These are phyloP conservation scores for Tinea trinotella DNA, from an alignment of 2,888 invertebrate species.

Conservation along the genomic window DNA sequence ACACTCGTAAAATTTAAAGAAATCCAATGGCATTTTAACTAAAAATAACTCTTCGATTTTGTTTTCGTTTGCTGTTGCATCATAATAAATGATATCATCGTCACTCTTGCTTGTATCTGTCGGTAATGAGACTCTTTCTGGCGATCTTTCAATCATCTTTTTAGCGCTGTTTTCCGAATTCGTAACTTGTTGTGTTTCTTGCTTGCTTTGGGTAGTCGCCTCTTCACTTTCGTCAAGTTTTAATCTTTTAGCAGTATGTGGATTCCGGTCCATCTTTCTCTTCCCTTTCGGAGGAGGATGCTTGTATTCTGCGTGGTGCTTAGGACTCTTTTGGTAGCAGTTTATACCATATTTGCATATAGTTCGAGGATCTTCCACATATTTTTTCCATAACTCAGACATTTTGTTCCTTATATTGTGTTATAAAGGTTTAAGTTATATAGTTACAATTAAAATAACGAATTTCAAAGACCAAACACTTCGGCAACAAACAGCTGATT, in stretches of 20 bases:
- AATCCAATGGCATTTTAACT: conserved; percentile 91
- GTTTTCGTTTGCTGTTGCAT: conserved; percentile 49
- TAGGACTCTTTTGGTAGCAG: conserved; percentile 87
- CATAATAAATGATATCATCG: conserved; percentile 33
- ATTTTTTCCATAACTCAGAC: conserved; percentile 51
- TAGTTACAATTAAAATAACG: too few species aligned
- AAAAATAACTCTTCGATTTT: conserved; percentile 82
- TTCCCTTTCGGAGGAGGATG: conserved; percentile 74
- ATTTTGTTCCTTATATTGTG: too few species aligned
- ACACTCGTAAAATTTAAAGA: conserved; percentile 87
- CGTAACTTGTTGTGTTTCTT: not conserved
- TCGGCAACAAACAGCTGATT: too few species aligned
- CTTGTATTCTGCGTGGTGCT: conserved; percentile 81
- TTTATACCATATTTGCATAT: conserved; percentile 83
- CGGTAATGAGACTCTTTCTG: conserved; percentile 21
- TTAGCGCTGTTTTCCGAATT: too few species aligned
- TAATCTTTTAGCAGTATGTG: conserved; percentile 29
- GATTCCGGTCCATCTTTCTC: conserved; percentile 30
- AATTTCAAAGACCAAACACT: too few species aligned
- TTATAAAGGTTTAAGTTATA: too few species aligned
- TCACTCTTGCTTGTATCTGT: too few species aligned
- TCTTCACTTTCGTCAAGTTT: conserved; percentile 30
- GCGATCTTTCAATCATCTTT: conserved; percentile 23
- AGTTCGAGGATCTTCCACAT: conserved; percentile 57
- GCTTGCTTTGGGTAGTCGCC: too few species aligned